Evolutionary conservation across 92 coral and sea anemone genomes (phyloP), one percentile per base, ranked within the genome.

Genomic region (Phenganax marumi): DNA sequence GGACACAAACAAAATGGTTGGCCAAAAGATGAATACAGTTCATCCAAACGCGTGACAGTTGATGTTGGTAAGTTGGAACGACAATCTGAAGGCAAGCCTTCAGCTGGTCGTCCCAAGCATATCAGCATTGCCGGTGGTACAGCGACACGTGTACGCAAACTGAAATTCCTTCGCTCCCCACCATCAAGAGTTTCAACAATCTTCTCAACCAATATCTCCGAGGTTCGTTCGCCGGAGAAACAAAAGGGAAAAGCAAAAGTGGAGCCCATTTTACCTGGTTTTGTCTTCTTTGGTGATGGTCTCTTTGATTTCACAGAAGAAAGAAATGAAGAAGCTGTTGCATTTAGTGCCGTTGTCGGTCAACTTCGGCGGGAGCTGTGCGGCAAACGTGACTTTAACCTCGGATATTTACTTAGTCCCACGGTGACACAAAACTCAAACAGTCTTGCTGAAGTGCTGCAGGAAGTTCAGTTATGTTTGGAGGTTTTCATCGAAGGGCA

Each of bases 271-370:
- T 46, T 52, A 23, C 83, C 83, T 12, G 83, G 68, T 8, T 54
- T 86, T 33, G 66, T 87, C 53, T 91, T 89, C 66, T 91, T 80
- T 82, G 97, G 92, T 7, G 99, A 89, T 66, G 97, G 99, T 8
- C 75, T 96, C 10, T 96, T 92, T 88, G 99, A 96, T 85, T 91
- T 92, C 72, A 93, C 97, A 50, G 93, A 91, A 80, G 99, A 92
- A 77, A 76, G 99, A 23, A 90, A 92, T 52, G 93, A 91, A 49
- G 99, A 96, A 84, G 96, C 93, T 43, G 70, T 86, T 70, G 99
- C 93, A 24, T 96, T 96, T 81, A 92, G 97, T 49, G 75, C 66
- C 26, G 86, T 87, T 84, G 88, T 96, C 64, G 85, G 93, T 22
- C 87, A 85, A 51, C 86, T 96, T 56, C 89, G 99, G 57, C 84